A percentile compares a stretch with the other conserved stretches of the same genome.
Evolutionary conservation across 2,888 invertebrate genomes (phyloP).

Genomic region (Galeopsomyia nigrocyanea): DNA sequence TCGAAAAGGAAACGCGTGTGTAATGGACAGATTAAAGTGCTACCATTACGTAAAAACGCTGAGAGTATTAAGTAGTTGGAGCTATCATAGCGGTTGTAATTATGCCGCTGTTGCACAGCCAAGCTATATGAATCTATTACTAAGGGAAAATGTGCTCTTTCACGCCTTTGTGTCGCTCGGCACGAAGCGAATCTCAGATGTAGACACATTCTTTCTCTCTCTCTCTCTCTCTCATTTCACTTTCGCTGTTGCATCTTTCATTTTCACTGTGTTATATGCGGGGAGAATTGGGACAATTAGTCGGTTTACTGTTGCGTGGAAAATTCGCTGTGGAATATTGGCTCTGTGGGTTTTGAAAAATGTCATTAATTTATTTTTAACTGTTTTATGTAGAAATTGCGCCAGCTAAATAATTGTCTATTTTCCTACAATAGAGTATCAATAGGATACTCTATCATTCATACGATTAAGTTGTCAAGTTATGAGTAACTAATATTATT

Average conservation of each 20-base stretch:
- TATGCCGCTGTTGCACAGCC: slow-evolving; percentile 1
- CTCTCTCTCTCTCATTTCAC: not conserved
- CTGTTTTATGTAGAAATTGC: too few relatives aligned
- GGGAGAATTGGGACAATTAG: not conserved
- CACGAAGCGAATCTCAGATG: too few relatives aligned
- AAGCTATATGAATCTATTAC: slow-evolving; percentile 28
- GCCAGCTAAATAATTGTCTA: too few relatives aligned
- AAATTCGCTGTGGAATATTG: too few relatives aligned
- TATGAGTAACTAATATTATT: too few relatives aligned
- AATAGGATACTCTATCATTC: too few relatives aligned
- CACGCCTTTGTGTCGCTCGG: slow-evolving; percentile 16
- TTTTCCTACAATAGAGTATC: too few relatives aligned
- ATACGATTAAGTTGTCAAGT: too few relatives aligned
- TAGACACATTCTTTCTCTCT: not conserved
- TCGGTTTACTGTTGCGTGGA: not conserved
- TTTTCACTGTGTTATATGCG: not conserved
- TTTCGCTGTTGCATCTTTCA: slow-evolving; percentile 12
- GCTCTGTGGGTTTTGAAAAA: too few relatives aligned
- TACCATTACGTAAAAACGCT: not conserved
- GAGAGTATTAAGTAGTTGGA: too few relatives aligned
- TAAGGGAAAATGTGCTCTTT: not conserved
- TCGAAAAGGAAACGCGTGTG: not conserved
- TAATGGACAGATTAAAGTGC: slow-evolving; percentile 24
- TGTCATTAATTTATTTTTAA: too few relatives aligned
- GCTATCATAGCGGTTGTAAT: slow-evolving; percentile 9